Evolutionary conservation across 2,888 invertebrate species (phyloP).

Genomic region (Entomobrya proxima): DNA sequence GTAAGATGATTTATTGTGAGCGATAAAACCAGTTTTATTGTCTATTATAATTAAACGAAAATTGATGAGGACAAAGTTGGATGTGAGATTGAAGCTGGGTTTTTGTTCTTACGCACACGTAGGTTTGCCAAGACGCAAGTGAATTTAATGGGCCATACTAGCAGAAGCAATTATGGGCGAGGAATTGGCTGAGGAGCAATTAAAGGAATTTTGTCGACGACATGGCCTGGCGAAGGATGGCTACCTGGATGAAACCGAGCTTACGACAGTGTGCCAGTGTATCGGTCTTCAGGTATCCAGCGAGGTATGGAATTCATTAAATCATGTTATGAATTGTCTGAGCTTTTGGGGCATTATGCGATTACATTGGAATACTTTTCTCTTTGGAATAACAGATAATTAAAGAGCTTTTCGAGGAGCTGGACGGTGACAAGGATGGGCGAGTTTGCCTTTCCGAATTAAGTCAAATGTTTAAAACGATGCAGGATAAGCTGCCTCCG

Average conservation of each 20-base stretch:
- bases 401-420: slow-evolving; percentile 81
- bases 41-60: too few species aligned
- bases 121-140: slow-evolving; percentile 21
- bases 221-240: slow-evolving; percentile 82
- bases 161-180: slow-evolving; percentile 59
- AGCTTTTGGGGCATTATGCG: not conserved
- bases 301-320: slow-evolving; percentile 78
- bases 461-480: slow-evolving; percentile 76
- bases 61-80: not conserved
- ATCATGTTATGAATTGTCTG: too few species aligned
- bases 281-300: slow-evolving; percentile 83
- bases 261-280: slow-evolving; percentile 83
- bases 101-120: not conserved
- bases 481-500: slow-evolving; percentile 69
- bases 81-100: not conserved
- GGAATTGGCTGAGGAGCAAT: slow-evolving; percentile 80
- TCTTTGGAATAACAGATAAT: slow-evolving; percentile 71
- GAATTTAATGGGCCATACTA: slow-evolving; percentile 52
- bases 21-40: too few species aligned
- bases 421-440: slow-evolving; percentile 82
- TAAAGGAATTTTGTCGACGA: slow-evolving; percentile 82
- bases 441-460: slow-evolving; percentile 78
- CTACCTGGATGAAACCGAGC: slow-evolving; percentile 82
- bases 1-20: too few species aligned
- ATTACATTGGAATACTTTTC: not conserved